Evolutionary conservation across 2,113 vertebrate genomes (phyloP).

Genomic region (Ammodytes marinus): DNA sequence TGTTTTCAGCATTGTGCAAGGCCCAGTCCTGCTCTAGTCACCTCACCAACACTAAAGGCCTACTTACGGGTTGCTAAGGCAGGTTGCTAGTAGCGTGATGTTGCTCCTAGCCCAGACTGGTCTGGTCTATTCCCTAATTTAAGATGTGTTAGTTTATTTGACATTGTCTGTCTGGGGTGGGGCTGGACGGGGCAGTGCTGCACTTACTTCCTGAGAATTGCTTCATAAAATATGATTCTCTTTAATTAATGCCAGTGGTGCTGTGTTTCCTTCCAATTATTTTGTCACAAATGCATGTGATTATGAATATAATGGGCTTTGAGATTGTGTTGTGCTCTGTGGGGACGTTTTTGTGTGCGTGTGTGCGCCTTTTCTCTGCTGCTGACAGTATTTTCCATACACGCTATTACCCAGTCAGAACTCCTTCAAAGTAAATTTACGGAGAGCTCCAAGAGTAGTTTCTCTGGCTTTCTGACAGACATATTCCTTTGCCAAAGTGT

Average conservation of each 20-base stretch:
- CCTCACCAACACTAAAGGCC: constrained; percentile 73
- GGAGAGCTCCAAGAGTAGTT: constrained; percentile 71
- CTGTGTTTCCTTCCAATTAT: constrained; percentile 77
- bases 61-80: constrained; percentile 74
- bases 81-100: constrained; percentile 80
- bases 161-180: constrained; percentile 84
- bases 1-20: constrained; percentile 68
- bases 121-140: constrained; percentile 83
- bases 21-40: constrained; percentile 77
- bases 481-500: constrained; percentile 53
- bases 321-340: constrained; percentile 36
- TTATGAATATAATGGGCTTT: constrained; percentile 52
- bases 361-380: constrained; percentile 30
- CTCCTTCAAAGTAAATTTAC: constrained; percentile 74
- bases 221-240: constrained; percentile 88
- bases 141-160: constrained; percentile 83
- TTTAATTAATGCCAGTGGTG: constrained; percentile 81
- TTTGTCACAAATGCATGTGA: constrained; percentile 44
- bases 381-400: constrained; percentile 56
- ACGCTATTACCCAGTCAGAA: constrained; percentile 65
- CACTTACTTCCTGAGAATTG: constrained; percentile 87
- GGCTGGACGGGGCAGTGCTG: constrained; percentile 85
- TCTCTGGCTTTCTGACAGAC: constrained; percentile 63
- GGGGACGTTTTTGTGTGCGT: constrained; percentile 15
- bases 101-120: constrained; percentile 85